These are phyloP conservation scores for Tolypeutes matacus DNA, from an alignment of 2,797 vertebrate genomes.

Conservation along the genomic window DNA sequence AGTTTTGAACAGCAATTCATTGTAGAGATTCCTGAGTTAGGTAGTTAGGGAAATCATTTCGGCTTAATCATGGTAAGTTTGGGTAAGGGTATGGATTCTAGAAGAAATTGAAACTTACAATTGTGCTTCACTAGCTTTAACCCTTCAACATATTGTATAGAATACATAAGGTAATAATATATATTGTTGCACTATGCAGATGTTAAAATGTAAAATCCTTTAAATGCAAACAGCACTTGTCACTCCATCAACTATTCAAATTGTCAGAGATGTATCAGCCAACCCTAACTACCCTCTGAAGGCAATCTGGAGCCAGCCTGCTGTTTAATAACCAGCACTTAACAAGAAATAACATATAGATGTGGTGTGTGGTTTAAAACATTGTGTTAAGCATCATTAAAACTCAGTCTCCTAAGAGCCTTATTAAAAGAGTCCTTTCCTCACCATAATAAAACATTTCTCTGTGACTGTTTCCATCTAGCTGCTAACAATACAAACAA, in stretches of 20 bases:
- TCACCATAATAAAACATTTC: constrained; percentile 86
- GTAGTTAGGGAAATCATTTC: constrained; percentile 63
- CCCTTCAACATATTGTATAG: constrained; percentile 72
- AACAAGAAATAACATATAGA: constrained; percentile 85
- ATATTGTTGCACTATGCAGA: constrained; percentile 60
- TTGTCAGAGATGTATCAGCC: constrained; percentile 84
- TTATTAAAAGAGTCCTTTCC: constrained; percentile 85
- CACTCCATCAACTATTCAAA: constrained; percentile 83
- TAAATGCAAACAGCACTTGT: constrained; percentile 81
- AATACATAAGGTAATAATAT: constrained; percentile 55
- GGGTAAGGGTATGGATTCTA: constrained; percentile 65
- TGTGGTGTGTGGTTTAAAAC: constrained; percentile 85
- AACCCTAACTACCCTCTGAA: constrained; percentile 84
- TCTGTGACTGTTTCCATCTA: constrained; percentile 87
- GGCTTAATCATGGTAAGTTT: constrained; percentile 66
- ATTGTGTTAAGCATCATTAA: constrained; percentile 87
- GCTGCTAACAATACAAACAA: constrained; percentile 85
- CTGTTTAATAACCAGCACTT: constrained; percentile 87
- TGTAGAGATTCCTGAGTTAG: constrained; percentile 70
- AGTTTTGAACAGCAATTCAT: constrained; percentile 63
- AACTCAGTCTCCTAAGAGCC: constrained; percentile 85
- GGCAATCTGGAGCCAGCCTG: constrained; percentile 86
- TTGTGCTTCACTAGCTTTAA: constrained; percentile 77
- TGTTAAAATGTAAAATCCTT: constrained; percentile 80
- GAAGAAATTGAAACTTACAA: constrained; percentile 77